Conservation (phyloP, 1,140 invertebrate genomes). For the Scaptomyza montana region DNA sequence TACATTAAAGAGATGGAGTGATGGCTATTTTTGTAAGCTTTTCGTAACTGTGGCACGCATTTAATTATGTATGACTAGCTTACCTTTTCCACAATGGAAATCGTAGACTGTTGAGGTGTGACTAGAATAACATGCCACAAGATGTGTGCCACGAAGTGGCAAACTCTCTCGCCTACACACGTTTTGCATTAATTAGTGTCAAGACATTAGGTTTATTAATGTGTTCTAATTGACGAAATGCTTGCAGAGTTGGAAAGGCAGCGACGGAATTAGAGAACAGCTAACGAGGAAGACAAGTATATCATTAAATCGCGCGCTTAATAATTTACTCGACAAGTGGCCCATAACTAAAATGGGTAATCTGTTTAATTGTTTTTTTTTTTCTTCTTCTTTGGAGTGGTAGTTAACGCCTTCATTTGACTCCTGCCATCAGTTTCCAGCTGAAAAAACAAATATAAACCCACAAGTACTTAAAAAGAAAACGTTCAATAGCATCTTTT, state of each 20-base stretch:
- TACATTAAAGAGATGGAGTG: background rate
- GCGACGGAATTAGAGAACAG: background rate
- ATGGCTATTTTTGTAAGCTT: slow-evolving; percentile 40
- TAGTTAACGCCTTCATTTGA: too few species aligned
- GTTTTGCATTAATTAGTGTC: slow-evolving; percentile 55
- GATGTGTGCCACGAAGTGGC: slow-evolving; percentile 23
- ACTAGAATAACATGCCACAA: slow-evolving; percentile 3
- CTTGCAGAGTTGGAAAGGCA: slow-evolving; percentile 10
- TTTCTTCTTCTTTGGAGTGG: background rate
- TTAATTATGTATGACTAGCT: slow-evolving; percentile 60
- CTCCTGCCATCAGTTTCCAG: background rate
- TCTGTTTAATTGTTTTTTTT: background rate
- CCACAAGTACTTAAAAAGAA: background rate
- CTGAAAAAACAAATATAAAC: background rate
- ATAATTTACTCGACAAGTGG: slow-evolving; percentile 58
- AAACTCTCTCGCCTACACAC: slow-evolving; percentile 12
- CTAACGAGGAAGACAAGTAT: slow-evolving; percentile 2
- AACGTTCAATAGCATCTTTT: background rate
- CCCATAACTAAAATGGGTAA: slow-evolving; percentile 46
- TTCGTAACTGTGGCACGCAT: slow-evolving; percentile 61
- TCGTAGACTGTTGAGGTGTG: too few species aligned
- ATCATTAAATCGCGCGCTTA: slow-evolving; percentile 35
- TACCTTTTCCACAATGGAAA: slow-evolving; percentile 11
- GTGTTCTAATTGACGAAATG: slow-evolving; percentile 63
- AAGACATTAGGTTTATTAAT: slow-evolving; percentile 56